Evolutionary conservation across 1,140 invertebrate species (phyloP).

Genomic region (Lepidurus packardi): DNA sequence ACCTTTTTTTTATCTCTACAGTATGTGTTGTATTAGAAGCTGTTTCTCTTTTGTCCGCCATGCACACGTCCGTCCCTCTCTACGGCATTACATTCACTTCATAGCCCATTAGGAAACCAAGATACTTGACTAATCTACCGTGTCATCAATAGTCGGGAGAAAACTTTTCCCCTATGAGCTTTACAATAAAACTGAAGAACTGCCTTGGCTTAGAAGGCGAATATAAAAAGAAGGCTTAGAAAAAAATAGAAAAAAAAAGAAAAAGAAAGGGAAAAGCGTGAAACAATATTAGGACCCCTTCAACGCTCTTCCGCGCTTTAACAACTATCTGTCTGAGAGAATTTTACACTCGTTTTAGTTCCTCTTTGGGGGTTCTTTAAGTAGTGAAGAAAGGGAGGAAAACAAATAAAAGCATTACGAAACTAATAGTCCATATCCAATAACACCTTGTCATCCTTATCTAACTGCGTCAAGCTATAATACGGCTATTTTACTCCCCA

Average conservation of each 20-base stretch:
- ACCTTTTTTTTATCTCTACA: too few relatives aligned
- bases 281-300: not conserved
- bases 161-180: not conserved
- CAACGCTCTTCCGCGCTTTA: not conserved
- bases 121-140: slow-evolving; percentile 13
- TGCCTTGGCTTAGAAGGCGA: slow-evolving; percentile 17
- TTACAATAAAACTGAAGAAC: not conserved
- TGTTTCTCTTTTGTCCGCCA: not conserved
- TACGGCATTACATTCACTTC: not conserved
- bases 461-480: slow-evolving; percentile 14
- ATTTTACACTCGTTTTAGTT: not conserved
- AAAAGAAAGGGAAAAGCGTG: not conserved
- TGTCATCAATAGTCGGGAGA: not conserved
- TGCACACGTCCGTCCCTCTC: not conserved
- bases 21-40: too few relatives aligned
- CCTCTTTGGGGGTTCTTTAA: not conserved
- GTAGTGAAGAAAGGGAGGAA: not conserved
- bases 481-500: not conserved
- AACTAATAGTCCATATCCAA: slow-evolving; percentile 11
- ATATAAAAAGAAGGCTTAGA: not conserved
- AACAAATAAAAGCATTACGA: not conserved
- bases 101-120: slow-evolving; percentile 5
- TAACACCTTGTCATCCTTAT: not conserved
- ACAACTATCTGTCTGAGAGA: not conserved
- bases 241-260: not conserved